phyloP scores from a whole-genome alignment of 37 sponge, comb jelly and placozoan genomes.

The Amphimedon queenslandica region DNA sequence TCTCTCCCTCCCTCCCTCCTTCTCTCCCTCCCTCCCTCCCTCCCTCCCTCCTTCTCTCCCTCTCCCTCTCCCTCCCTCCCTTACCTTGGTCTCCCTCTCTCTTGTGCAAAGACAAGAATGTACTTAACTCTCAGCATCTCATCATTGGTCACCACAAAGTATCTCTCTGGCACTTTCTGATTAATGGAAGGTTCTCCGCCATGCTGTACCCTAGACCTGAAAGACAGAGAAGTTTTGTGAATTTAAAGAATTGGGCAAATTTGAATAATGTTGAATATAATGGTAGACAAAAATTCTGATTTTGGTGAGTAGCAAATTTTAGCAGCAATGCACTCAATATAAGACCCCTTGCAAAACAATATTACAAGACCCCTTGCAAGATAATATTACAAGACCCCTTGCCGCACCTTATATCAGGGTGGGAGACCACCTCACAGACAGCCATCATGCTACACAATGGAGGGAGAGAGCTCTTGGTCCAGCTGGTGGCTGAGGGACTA shows the following conservation, averaged over 20 bases:
- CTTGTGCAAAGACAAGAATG: constrained; percentile 54
- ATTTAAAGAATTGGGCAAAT: too few species aligned
- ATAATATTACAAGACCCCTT: background rate
- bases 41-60: background rate
- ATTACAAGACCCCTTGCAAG: constrained; percentile 1
- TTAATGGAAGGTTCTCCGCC: constrained; percentile 44
- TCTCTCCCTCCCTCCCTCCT: background rate
- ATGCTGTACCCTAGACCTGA: constrained; percentile 8
- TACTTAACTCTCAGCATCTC: constrained; percentile 57
- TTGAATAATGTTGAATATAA: too few species aligned
- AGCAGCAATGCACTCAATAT: background rate
- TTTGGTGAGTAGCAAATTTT: too few species aligned
- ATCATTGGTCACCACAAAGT: constrained; percentile 73
- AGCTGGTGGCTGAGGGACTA: constrained; percentile 59
- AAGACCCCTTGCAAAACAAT: background rate
- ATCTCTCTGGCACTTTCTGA: constrained; percentile 64
- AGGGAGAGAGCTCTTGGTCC: constrained; percentile 53
- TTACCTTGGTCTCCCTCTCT: background rate
- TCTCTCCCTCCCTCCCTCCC: background rate
- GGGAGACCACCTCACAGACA: constrained; percentile 72
- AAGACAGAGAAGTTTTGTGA: too few species aligned
- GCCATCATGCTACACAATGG: constrained; percentile 60
- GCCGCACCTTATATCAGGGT: constrained; percentile 65
- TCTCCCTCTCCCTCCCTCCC: background rate
- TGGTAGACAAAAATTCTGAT: too few species aligned